These are phyloP conservation scores for Drosophila mimetica DNA, from an alignment of 2,888 invertebrate species.

Conservation along the genomic window DNA sequence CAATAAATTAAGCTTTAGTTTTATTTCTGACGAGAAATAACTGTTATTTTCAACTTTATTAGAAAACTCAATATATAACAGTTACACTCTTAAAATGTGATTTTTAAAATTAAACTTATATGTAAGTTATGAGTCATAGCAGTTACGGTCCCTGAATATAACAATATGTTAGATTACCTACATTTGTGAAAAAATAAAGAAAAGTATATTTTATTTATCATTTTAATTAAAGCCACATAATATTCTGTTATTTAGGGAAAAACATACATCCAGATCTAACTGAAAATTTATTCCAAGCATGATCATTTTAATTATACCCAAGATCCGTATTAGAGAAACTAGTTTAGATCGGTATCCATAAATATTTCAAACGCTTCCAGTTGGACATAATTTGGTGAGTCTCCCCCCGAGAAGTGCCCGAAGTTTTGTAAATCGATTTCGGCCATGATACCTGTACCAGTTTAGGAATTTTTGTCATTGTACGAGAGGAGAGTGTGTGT, in stretches of 20 bases:
- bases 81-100: too few relatives aligned
- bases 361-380: slow-evolving; percentile 22
- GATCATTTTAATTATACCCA: slow-evolving; percentile 11
- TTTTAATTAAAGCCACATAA: too few relatives aligned
- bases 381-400: slow-evolving; percentile 10
- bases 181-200: too few relatives aligned
- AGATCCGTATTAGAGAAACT: slow-evolving; percentile 30
- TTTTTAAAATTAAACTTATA: too few relatives aligned
- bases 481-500: slow-evolving; percentile 7
- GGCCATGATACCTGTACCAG: slow-evolving; percentile 34
- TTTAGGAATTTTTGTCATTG: slow-evolving; percentile 38
- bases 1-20: too few relatives aligned
- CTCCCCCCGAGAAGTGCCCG: slow-evolving; percentile 10
- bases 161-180: too few relatives aligned
- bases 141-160: too few relatives aligned
- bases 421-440: slow-evolving; percentile 26
- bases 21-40: too few relatives aligned
- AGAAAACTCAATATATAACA: too few relatives aligned
- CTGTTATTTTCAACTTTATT: too few relatives aligned
- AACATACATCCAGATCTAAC: neutral
- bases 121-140: too few relatives aligned
- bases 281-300: slow-evolving; percentile 6
- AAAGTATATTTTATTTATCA: too few relatives aligned
- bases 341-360: slow-evolving; percentile 27
- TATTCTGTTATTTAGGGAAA: neutral